phyloP scores from a whole-genome alignment of 1,140 invertebrate species.

The Drosophila guanche region DNA sequence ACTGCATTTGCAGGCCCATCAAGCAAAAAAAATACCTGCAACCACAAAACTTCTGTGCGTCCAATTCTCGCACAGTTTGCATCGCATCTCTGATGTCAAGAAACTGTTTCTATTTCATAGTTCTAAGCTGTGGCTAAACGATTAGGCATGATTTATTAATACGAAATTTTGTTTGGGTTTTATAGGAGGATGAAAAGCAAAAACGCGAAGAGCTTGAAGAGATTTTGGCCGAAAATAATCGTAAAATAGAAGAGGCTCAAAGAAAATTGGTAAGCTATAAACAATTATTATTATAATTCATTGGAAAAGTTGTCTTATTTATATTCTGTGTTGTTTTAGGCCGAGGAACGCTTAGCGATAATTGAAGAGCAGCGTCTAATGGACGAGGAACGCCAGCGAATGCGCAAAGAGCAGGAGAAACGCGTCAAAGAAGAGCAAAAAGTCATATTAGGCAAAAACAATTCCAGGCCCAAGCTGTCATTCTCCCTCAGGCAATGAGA shows the following conservation, averaged over 20 bases:
- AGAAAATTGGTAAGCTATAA: constrained; percentile 92
- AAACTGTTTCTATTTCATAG: constrained; percentile 72
- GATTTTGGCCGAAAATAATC: constrained; percentile 99
- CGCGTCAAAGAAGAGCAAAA: constrained; percentile 97
- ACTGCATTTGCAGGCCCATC: constrained; percentile 68
- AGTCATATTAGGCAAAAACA: constrained; percentile 98
- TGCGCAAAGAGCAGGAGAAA: constrained; percentile 96
- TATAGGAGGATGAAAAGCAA: constrained; percentile 97
- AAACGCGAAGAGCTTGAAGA: constrained; percentile 97
- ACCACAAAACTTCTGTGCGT: constrained; percentile 30
- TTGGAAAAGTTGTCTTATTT: not conserved
- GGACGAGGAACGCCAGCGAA: constrained; percentile 96
- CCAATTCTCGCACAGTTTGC: constrained; percentile 46
- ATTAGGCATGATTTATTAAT: constrained; percentile 60
- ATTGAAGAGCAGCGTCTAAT: constrained; percentile 98
- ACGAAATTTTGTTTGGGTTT: constrained; percentile 80
- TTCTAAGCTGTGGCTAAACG: constrained; percentile 54
- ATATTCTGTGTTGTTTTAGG: constrained; percentile 84
- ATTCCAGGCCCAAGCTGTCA: constrained; percentile 96
- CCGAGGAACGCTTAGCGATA: constrained; percentile 97
- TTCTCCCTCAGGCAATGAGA: constrained; percentile 92
- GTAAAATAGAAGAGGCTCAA: constrained; percentile 98
- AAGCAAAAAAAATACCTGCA: constrained; percentile 44
- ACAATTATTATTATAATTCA: not conserved
- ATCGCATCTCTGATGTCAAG: constrained; percentile 68